phyloP scores from a whole-genome alignment of 2,113 vertebrate genomes.

The Vanacampus margaritifer region DNA sequence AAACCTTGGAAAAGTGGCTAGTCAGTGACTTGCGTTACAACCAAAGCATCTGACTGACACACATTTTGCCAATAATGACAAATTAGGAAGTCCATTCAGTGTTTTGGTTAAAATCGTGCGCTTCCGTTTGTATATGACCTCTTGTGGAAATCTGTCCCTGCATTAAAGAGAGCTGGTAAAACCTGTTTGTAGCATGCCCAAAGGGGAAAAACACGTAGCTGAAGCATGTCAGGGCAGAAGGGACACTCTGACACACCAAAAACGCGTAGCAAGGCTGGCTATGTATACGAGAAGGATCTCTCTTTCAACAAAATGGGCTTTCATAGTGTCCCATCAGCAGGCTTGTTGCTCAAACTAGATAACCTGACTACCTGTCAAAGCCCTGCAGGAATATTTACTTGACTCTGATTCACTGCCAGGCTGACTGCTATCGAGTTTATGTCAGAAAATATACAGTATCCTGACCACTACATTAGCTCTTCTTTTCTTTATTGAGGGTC shows the following conservation, averaged over 20 bases:
- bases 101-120: background rate
- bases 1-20: constrained; percentile 8
- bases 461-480: background rate
- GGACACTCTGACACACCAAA: constrained; percentile 7
- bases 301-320: constrained; percentile 20
- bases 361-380: constrained; percentile 18
- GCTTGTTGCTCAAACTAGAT: constrained; percentile 14
- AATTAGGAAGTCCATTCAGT: background rate
- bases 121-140: background rate
- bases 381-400: constrained; percentile 26
- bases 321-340: background rate
- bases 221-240: constrained; percentile 55
- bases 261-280: constrained; percentile 3
- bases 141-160: background rate
- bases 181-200: constrained; percentile 51
- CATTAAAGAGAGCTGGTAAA: constrained; percentile 44
- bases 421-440: background rate
- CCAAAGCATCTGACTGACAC: constrained; percentile 6
- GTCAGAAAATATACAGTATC: background rate
- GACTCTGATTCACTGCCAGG: constrained; percentile 4
- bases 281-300: constrained; percentile 8
- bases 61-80: background rate
- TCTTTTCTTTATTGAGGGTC: too few relatives aligned
- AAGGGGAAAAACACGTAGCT: constrained; percentile 18
- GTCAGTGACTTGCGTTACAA: constrained; percentile 9